A percentile compares a stretch with the other conserved stretches of the same genome.
These are phyloP conservation scores for Sylvia atricapilla DNA, from an alignment of 2,113 vertebrate species.

Conservation along the genomic window DNA sequence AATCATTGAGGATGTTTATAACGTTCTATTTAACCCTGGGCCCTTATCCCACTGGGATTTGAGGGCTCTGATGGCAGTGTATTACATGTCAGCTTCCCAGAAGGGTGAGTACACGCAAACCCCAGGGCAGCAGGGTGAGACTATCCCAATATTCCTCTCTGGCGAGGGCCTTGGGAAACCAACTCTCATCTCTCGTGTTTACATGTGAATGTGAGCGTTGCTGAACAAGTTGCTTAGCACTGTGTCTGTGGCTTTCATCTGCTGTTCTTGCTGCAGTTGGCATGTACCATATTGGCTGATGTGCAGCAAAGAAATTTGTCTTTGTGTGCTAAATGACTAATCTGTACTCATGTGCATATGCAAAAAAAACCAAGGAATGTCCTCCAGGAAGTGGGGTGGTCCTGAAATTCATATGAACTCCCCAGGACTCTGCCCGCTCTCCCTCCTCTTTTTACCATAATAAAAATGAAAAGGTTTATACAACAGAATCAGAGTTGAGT, in stretches of 20 bases:
- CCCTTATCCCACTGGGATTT: neutral
- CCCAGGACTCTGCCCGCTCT: neutral
- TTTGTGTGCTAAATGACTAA: neutral
- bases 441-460: conserved; percentile 16
- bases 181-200: conserved; percentile 5
- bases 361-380: neutral
- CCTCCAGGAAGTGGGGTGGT: neutral
- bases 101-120: neutral
- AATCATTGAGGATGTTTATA: neutral
- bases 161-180: neutral
- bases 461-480: conserved; percentile 44
- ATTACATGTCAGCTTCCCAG: neutral
- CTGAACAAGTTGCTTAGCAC: conserved; percentile 47
- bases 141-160: neutral
- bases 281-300: conserved; percentile 3
- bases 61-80: neutral
- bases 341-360: neutral
- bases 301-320: neutral
- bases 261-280: conserved; percentile 22
- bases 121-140: neutral
- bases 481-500: neutral
- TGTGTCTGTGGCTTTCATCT: conserved; percentile 45
- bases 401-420: neutral
- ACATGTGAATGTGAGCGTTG: neutral
- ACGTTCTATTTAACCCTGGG: neutral